These are phyloP conservation scores for Cyprinodon diabolis DNA, from an alignment of 2,797 vertebrate species.

Conservation along the genomic window DNA sequence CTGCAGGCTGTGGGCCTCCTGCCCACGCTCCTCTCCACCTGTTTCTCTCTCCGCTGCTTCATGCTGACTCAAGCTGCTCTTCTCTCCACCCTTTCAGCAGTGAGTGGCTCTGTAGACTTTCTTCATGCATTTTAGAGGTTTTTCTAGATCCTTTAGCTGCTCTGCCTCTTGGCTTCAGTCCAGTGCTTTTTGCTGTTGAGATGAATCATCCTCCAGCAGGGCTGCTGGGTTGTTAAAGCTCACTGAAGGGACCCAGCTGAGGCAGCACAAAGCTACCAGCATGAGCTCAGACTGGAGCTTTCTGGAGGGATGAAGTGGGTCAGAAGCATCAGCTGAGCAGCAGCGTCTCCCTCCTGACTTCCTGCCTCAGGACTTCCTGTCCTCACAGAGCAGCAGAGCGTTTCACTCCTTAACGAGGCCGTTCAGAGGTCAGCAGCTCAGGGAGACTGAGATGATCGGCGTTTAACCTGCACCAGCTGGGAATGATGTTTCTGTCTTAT, in stretches of 20 bases:
- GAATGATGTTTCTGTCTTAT: neutral
- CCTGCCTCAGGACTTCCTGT: constrained; percentile 1
- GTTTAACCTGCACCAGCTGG: neutral
- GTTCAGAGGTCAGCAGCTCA: constrained; percentile 16
- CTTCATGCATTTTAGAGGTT: no score
- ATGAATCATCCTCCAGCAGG: no score
- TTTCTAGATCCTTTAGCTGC: no score
- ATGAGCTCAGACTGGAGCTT: neutral
- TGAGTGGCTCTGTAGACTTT: no score
- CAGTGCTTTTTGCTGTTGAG: no score
- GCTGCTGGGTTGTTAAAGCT: no score
- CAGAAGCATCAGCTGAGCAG: constrained; percentile 4
- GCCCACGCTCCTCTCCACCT: no score
- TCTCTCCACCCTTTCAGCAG: no score
- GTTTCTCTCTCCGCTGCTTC: no score
- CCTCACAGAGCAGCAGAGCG: neutral
- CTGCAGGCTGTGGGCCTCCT: no score
- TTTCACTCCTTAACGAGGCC: constrained; percentile 16
- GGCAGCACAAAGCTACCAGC: neutral
- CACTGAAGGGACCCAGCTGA: neutral
- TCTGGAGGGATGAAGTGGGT: neutral
- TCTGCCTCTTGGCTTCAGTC: no score
- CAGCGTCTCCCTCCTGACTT: constrained; percentile 13
- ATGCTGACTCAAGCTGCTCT: no score
- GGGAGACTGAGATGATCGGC: neutral